Base-by-base conservation (phyloP, 2,797 vertebrate genomes). In the Sebastes paucispinis region DNA sequence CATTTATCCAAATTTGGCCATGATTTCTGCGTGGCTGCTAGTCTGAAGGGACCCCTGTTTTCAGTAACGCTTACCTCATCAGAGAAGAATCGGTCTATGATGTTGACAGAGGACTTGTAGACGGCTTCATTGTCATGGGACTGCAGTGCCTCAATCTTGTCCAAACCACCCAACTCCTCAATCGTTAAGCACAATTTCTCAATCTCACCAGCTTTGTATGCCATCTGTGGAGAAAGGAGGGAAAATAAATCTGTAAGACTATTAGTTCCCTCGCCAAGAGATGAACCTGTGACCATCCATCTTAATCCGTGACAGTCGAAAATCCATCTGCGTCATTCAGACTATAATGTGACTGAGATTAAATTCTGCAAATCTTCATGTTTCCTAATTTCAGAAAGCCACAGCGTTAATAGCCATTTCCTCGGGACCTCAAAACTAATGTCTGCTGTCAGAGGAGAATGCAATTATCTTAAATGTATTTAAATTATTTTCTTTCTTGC, bases 31-130 rank as follows among this genome's bases (percentile, higher is more conserved):
- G 2, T 12, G 7, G 22, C 55, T 7, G 20, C 55, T 8, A 2
- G 12, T 55, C 27, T 57, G 36, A 31, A 12, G 16, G 11, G 8
- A 36, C 3, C 2, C 6, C 3, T 18, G 10, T 58, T 13, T 20
- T 4, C 12, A 63, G 14, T 2, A 57, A 73, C 12, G 76, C 96
- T 90, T 69, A 98, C 98, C 94, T 97, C 97, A 43, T 93, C 94
- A 74, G 97, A 97, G 91, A 99, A 99, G 50, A 97, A 99, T 73
- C 95, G 97, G 84, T 99, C 97, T 69, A 99, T 98, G 32, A 98
- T 94, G 60, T 92, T 95, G 20, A 97, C 90, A 0, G 97, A 93
- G 2, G 96, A 95, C 82, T 96, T 98, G 86, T 97, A 98, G 3
- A 98, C 95, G 22, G 95, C 93, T 50, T 98, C 97, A 0, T 97